Conservation (phyloP, 2,797 vertebrate genomes). For the Acrossocheilus fasciatus region DNA sequence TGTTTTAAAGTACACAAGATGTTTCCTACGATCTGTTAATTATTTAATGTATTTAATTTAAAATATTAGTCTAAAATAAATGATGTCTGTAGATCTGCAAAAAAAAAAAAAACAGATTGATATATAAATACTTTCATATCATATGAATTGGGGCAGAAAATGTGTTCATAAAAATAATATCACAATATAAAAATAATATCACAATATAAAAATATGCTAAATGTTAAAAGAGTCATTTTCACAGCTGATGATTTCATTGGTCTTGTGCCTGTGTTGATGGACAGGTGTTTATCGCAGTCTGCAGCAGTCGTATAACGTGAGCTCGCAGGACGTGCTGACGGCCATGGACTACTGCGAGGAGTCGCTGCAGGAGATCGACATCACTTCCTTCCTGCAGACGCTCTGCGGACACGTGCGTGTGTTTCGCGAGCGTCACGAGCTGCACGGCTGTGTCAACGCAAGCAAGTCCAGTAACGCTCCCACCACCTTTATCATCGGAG, state of each 20-base stretch:
- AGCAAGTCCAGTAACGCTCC: slow-evolving; percentile 48
- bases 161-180: background rate
- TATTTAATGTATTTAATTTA: too few species aligned
- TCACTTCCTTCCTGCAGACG: slow-evolving; percentile 91
- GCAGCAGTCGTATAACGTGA: slow-evolving; percentile 89
- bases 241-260: background rate
- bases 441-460: background rate
- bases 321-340: slow-evolving; percentile 89
- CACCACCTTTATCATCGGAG: slow-evolving; percentile 83
- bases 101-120: too few species aligned
- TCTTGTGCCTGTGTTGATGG: slow-evolving; percentile 1
- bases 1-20: too few species aligned
- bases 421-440: slow-evolving; percentile 75
- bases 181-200: background rate
- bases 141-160: background rate
- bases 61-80: too few species aligned
- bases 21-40: too few species aligned
- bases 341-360: slow-evolving; percentile 98
- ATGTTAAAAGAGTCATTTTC: background rate
- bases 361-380: slow-evolving; percentile 94
- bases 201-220: background rate
- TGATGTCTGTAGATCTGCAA: too few species aligned
- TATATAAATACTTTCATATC: background rate
- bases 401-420: slow-evolving; percentile 89
- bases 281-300: slow-evolving; percentile 93